phyloP scores from a whole-genome alignment of 2,888 invertebrate genomes.

The Oscheius onirici region DNA sequence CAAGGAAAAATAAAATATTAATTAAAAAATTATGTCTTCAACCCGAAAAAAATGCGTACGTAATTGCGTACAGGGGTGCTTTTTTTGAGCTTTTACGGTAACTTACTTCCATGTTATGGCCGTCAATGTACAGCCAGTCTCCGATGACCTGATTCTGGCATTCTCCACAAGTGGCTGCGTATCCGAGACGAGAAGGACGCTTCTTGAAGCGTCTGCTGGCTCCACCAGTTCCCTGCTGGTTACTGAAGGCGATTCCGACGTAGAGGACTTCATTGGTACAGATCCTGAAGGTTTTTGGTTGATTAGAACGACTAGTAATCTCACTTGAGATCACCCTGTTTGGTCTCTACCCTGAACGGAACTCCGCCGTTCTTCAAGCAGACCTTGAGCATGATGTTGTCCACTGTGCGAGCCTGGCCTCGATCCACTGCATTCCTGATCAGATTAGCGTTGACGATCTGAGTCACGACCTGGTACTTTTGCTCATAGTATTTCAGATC shows the following conservation, averaged over 20 bases:
- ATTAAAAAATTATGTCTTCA: too few relatives aligned
- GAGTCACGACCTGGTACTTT: slow-evolving; percentile 10
- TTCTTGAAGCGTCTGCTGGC: neutral
- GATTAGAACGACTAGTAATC: neutral
- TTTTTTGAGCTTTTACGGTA: neutral
- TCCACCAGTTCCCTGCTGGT: slow-evolving; percentile 4
- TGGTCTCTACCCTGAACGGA: slow-evolving; percentile 10
- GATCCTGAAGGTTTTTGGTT: too few relatives aligned
- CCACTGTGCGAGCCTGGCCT: neutral
- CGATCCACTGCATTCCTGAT: neutral
- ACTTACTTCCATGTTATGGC: slow-evolving; percentile 16
- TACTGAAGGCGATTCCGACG: slow-evolving; percentile 5
- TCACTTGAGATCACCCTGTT: neutral
- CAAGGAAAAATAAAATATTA: too few relatives aligned
- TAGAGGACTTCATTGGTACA: slow-evolving; percentile 14
- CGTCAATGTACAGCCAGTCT: neutral
- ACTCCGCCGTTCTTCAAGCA: slow-evolving; percentile 15
- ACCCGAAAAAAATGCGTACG: too few relatives aligned
- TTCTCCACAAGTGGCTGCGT: slow-evolving; percentile 13
- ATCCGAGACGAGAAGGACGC: slow-evolving; percentile 4
- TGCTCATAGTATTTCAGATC: slow-evolving; percentile 8
- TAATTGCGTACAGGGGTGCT: too few relatives aligned
- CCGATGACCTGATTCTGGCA: slow-evolving; percentile 6
- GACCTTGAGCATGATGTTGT: slow-evolving; percentile 12
- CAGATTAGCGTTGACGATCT: neutral